These are phyloP conservation scores for Hecatera dysodea DNA, from an alignment of 2,888 invertebrate genomes.

Conservation along the genomic window DNA sequence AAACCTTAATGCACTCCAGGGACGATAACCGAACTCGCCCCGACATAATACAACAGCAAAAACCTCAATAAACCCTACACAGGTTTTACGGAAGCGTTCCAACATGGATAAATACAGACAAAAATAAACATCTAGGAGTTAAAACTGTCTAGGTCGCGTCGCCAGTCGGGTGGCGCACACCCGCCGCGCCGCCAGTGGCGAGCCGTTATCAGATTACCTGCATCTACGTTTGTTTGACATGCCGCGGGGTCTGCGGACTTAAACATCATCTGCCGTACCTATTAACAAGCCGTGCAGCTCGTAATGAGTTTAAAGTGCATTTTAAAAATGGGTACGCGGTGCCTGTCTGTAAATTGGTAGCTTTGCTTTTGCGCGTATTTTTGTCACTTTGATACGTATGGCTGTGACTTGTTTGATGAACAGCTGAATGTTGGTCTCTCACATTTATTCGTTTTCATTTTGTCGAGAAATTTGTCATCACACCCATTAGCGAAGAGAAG, in stretches of 20 bases:
- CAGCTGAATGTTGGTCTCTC: neutral
- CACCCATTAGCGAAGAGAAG: too few relatives aligned
- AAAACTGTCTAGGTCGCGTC: constrained; percentile 9
- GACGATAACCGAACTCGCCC: constrained; percentile 10
- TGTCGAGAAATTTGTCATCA: neutral
- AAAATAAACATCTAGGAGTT: constrained; percentile 26
- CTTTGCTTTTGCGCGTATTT: neutral
- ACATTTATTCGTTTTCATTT: neutral
- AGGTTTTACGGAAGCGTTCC: constrained; percentile 8
- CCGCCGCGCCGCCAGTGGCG: neutral
- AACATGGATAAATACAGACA: constrained; percentile 12
- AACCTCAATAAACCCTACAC: constrained; percentile 17
- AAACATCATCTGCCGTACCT: constrained; percentile 4
- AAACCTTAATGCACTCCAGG: constrained; percentile 32
- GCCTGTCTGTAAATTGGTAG: neutral
- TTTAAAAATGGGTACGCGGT: neutral
- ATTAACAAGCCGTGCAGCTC: constrained; percentile 3
- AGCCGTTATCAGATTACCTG: constrained; percentile 29
- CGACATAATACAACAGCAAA: constrained; percentile 6
- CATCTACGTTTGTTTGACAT: constrained; percentile 20
- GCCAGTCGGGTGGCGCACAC: constrained; percentile 1
- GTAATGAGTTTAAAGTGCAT: constrained; percentile 3
- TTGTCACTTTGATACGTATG: neutral
- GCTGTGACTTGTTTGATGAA: neutral
- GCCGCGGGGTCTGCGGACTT: neutral